Evolutionary conservation across 1,140 invertebrate genomes (phyloP).

Genomic region (Halesus radiatus): DNA sequence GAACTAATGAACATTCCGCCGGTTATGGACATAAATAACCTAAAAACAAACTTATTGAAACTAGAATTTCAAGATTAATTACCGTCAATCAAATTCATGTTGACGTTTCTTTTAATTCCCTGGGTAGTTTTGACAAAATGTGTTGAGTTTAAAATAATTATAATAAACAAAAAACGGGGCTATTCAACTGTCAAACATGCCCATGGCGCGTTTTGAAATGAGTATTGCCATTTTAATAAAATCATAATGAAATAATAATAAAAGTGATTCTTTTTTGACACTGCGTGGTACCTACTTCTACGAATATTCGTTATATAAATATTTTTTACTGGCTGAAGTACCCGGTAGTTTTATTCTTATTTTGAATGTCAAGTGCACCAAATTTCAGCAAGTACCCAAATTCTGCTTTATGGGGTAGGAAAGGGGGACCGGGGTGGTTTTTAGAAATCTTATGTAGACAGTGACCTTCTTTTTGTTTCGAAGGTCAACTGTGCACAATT

Average conservation of each 20-base stretch:
- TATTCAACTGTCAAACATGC: constrained; percentile 43
- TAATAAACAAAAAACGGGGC: constrained; percentile 26
- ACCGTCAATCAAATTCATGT: constrained; percentile 44
- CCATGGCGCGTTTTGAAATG: constrained; percentile 42
- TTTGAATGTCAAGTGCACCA: no score
- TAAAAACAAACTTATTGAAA: background rate
- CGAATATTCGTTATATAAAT: no score
- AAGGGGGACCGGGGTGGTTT: no score
- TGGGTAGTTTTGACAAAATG: background rate
- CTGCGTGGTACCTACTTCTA: no score
- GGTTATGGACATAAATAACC: constrained; percentile 24
- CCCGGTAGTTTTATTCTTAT: no score
- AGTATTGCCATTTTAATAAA: background rate
- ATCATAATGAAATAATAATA: background rate
- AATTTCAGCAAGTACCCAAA: no score
- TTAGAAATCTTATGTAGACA: no score
- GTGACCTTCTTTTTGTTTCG: no score
- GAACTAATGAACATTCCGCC: background rate
- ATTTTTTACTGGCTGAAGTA: no score
- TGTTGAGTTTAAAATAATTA: constrained; percentile 12
- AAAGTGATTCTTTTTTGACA: background rate
- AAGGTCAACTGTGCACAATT: no score
- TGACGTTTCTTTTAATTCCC: background rate
- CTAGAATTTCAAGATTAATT: background rate
- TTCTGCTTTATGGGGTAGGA: no score